Base-by-base conservation (phyloP, 2,113 vertebrate species). In the Heterotilapia buettikoferi region DNA sequence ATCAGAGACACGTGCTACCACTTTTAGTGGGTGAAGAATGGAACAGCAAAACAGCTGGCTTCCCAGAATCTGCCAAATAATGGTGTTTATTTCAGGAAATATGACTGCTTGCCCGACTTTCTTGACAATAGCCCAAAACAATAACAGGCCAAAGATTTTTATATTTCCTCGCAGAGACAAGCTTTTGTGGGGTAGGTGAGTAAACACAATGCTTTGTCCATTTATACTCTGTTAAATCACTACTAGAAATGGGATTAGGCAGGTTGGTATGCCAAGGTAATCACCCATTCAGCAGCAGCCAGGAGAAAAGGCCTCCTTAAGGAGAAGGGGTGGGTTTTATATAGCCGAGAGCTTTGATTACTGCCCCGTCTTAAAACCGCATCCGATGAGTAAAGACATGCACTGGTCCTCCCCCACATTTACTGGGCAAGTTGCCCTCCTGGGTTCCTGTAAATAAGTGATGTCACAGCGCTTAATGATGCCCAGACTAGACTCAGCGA, bases 401-500 rank as follows among this genome's bases (percentile, higher is more conserved):
- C 89, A 52, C 88, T 90, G 91, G 90, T 95, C 94, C 94, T 92
- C 94, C 95, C 96, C 96, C 95, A 89, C 93, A 73, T 96, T 97
- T 96, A 97, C 94, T 90, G 93, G 92, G 87, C 86, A 84, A 90
- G 90, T 94, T 86, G 90, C 92, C 96, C 92, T 95, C 94, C 94
- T 85, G 93, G 91, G 90, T 97, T 97, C 96, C 95, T 95, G 96
- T 96, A 96, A 97, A 96, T 96, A 96, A 93, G 93, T 96, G 95
- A 96, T 94, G 94, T 95, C 94, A 93, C 91, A 84, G 88, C 21
- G 61, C 91, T 89, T 96, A 96, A 96, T 96, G 94, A 94, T 95
- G 94, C 95, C 93, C 94, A 95, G 94, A 93, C 94, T 84, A 92
- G 71, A 86, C 89, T 84, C 87, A 84, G 91, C 63, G 9, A 92